Base-by-base conservation (phyloP, 1,140 invertebrate species). In the Andricus grossulariae region DNA sequence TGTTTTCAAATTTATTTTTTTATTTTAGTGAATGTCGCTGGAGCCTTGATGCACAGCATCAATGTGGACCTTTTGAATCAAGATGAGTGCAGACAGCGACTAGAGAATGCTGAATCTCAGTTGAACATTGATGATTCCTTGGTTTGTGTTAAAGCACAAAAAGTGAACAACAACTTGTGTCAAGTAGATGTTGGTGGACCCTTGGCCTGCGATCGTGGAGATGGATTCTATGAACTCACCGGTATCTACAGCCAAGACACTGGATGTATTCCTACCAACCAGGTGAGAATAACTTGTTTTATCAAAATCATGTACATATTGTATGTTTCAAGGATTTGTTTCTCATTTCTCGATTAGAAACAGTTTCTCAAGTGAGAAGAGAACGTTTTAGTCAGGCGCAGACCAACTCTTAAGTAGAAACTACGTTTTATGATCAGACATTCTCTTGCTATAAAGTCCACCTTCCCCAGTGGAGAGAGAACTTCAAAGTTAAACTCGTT, bases 121-220 rank as follows among this genome's bases (percentile, higher is more conserved):
- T 55, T 88, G 0, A 76, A 87, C 16, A 18, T 87, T 19, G 86
- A 88, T 52, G 83, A 90, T 7, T 85, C 82, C 7, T 73, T 87
- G 52, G 85, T 91, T 16, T 92, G 91, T 49, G 83, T 77, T n/a
- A 87, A 87, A 73, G 80, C 90, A 5, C 84, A 85, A 0, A 76
- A 86, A 6, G 79, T 86, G 10, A 84, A 77, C 15, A 88, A 91
- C 73, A 91, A 91, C 50, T 83, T 91, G 80, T 91, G 90, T 21
- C 90, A 96, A 92, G 95, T 96, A 4, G 96, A 97, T 86, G 92
- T 94, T 54, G 96, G 96, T 21, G 95, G 95, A 80, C 95, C 96
- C 5, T 88, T 97, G 16, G 96, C 95, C 15, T 97, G 96, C 85
- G 93, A 94, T 8, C 93, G 92, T n/a, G 93, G 94, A 15, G 92